These are phyloP conservation scores for Ptilonorhynchus violaceus DNA, from an alignment of 2,113 vertebrate species.

Conservation along the genomic window DNA sequence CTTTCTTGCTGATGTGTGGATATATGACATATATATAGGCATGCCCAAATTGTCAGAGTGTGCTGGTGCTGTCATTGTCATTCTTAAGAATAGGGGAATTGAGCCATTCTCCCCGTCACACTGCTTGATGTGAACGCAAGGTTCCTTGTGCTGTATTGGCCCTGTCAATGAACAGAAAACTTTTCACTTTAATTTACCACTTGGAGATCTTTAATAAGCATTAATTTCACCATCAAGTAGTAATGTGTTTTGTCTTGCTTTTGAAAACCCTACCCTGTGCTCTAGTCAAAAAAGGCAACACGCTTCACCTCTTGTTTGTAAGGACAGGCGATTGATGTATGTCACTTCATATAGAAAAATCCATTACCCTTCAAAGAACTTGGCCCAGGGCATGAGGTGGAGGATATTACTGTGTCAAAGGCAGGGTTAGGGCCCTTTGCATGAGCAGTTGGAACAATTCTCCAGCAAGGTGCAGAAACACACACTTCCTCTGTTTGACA, in stretches of 20 bases:
- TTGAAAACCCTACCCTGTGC: background rate
- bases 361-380: background rate
- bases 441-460: background rate
- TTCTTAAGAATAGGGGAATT: background rate
- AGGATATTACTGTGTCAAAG: background rate
- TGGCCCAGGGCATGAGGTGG: background rate
- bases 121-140: background rate
- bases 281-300: background rate
- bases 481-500: background rate
- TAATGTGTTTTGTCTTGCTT: background rate
- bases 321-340: background rate
- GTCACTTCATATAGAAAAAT: background rate
- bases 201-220: background rate
- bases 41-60: background rate
- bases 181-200: background rate
- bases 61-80: background rate
- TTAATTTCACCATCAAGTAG: background rate
- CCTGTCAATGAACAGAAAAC: background rate
- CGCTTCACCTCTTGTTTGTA: background rate
- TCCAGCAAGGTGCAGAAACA: background rate
- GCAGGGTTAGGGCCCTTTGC: background rate
- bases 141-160: background rate
- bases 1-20: background rate
- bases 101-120: background rate
- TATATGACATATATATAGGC: background rate